Percentiles rank a stretch among this genome's conserved stretches.
Evolutionary conservation across 2,888 invertebrate species (phyloP).

Genomic region (Drosophila vallismaia): DNA sequence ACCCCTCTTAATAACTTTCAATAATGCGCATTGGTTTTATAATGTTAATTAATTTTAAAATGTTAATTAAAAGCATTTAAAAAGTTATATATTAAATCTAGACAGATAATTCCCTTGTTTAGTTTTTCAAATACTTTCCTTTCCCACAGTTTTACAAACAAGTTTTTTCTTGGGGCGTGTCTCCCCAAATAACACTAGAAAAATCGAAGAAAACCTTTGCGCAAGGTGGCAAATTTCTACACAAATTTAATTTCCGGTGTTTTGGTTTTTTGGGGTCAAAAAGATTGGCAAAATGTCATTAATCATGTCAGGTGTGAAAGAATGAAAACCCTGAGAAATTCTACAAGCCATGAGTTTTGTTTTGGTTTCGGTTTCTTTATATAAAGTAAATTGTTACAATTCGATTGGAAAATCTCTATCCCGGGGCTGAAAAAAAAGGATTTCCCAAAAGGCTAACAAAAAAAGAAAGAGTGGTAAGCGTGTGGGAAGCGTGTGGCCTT

Average conservation of each 20-base stretch:
- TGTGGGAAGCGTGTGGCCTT: conserved; percentile 64
- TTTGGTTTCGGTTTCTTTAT: no score
- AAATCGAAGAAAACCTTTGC: conserved; percentile 4
- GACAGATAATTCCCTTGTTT: no score
- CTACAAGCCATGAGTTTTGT: neutral
- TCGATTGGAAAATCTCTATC: conserved; percentile 5
- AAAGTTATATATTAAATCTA: no score
- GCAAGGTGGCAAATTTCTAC: conserved; percentile 31
- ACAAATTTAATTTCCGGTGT: conserved; percentile 49
- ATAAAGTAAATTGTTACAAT: no score
- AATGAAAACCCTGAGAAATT: neutral
- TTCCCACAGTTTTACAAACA: neutral
- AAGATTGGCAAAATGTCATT: conserved; percentile 35
- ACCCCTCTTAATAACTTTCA: no score
- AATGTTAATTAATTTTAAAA: no score
- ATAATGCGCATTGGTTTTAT: no score
- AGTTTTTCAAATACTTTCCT: neutral
- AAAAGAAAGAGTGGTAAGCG: conserved; percentile 64
- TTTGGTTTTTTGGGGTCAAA: conserved; percentile 15
- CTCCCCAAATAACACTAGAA: neutral
- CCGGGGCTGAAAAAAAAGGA: conserved; percentile 46
- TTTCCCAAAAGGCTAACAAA: conserved; percentile 24
- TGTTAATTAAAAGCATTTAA: no score
- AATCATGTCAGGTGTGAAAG: conserved; percentile 24
- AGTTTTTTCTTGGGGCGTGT: conserved; percentile 4